Evolutionary conservation across 2,113 vertebrate genomes (phyloP), one percentile per base, ranked within the genome.

Genomic region (Hyperopisus bebe): DNA sequence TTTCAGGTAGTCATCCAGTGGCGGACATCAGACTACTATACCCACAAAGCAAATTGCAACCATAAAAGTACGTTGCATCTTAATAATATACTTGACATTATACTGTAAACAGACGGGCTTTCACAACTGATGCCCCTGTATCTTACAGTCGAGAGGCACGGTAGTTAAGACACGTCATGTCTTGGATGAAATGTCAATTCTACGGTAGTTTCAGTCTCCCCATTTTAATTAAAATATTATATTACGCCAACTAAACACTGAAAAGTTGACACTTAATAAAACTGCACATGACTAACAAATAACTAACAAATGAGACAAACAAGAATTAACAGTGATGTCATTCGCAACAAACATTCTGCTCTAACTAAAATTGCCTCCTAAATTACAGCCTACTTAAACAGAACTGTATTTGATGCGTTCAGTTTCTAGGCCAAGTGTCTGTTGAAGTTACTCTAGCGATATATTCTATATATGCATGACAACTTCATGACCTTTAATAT

Each of bases 41-140:
- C 15, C 74, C 74, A 80, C 74, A 80, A 80, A 80, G 74, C 17
- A 80, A 80, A 80, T 77, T 80, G 74, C 74, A 80, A 80, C 74
- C 74, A 80, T 80, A 42, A 80, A 39, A 42, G 74, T 80, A 84
- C 42, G 3, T 13, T 47, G 17, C 42, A 84, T 10, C 44, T n/a
- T 44, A 84, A 84, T 84, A 84, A 84, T 84, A 47, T n/a, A 47
- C 42, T n/a, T 47, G 82, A 47, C 44, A 46, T 84, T 44, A 84
- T 11, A 84, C 44, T 84, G 39, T 46, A 84, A 47, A 24, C 10
- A 84, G 39, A 84, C 15, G 24, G 39, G 35, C 15, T 80, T 80
- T 80, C 74, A 47, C 39, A 84, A 84, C 21, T 47, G 15, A 84
- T 27, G 44, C 24, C 42, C 42, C 82, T 44, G 82, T 84, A 84